These are phyloP conservation scores for Agapornis roseicollis DNA, from an alignment of 2,113 vertebrate species.

Conservation along the genomic window DNA sequence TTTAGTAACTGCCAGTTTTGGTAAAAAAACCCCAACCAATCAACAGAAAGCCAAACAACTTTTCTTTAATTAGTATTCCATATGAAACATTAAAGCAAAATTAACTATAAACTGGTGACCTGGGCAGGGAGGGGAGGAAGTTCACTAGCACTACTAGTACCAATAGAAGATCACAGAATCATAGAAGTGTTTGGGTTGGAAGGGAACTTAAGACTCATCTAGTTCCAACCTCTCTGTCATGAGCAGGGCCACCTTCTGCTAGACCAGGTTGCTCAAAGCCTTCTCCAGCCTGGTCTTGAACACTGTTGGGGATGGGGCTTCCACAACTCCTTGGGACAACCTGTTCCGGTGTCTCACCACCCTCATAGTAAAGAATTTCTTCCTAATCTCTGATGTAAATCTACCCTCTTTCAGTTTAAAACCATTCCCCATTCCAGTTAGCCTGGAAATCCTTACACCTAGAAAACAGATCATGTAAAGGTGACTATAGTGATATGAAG, in stretches of 20 bases:
- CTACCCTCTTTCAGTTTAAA: not conserved
- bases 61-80: not conserved
- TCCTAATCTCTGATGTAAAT: not conserved
- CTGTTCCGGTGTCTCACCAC: not conserved
- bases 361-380: not conserved
- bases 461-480: not conserved
- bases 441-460: not conserved
- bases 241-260: not conserved
- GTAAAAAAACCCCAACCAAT: not conserved
- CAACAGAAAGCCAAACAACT: not conserved
- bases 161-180: not conserved
- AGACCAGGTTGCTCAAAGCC: not conserved
- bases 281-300: not conserved
- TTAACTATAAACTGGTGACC: not conserved
- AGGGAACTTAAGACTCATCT: not conserved
- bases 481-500: not conserved
- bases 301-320: not conserved
- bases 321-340: not conserved
- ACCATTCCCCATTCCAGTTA: not conserved
- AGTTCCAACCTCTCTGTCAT: not conserved
- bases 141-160: not conserved
- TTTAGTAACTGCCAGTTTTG: not conserved
- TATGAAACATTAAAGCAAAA: not conserved
- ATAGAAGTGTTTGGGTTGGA: not conserved
- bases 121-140: fast-evolving